These are phyloP conservation scores for Drosophila saltans DNA, from an alignment of 1,140 invertebrate species.

Conservation along the genomic window DNA sequence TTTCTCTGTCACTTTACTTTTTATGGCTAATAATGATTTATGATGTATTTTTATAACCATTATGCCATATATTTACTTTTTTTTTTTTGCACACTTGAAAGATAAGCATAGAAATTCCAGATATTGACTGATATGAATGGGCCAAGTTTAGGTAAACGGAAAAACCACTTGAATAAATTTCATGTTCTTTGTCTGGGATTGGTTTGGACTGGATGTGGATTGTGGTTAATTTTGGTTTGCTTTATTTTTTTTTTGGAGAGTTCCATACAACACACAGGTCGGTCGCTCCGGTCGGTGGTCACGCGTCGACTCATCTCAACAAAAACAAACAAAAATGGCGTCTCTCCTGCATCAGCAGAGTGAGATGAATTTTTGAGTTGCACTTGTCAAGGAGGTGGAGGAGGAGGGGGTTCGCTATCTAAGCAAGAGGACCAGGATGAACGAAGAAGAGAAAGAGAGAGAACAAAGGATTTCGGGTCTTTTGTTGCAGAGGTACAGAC, in stretches of 20 bases:
- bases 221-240: conserved; percentile 13
- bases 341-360: no score
- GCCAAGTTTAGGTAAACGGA: conserved; percentile 7
- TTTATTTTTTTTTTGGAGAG: conserved; percentile 1
- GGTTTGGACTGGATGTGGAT: not conserved
- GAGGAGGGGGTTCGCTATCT: not conserved
- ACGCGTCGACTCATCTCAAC: conserved; percentile 30
- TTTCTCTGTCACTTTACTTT: not conserved
- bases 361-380: no score
- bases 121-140: not conserved
- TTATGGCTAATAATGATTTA: conserved; percentile 4
- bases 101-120: not conserved
- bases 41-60: not conserved
- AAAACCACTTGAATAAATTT: conserved; percentile 1
- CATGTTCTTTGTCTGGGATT: not conserved
- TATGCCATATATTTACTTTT: not conserved
- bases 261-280: conserved; percentile 27
- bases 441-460: not conserved
- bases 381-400: not conserved
- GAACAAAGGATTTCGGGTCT: conserved; percentile 37
- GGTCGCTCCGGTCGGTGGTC: not conserved
- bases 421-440: conserved; percentile 5
- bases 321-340: no score
- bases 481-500: not conserved
- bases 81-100: conserved; percentile 1